A percentile compares a stretch with the other conserved stretches of the same genome.
phyloP scores from a whole-genome alignment of 2,888 invertebrate species.

The Standfussiana lucernea region DNA sequence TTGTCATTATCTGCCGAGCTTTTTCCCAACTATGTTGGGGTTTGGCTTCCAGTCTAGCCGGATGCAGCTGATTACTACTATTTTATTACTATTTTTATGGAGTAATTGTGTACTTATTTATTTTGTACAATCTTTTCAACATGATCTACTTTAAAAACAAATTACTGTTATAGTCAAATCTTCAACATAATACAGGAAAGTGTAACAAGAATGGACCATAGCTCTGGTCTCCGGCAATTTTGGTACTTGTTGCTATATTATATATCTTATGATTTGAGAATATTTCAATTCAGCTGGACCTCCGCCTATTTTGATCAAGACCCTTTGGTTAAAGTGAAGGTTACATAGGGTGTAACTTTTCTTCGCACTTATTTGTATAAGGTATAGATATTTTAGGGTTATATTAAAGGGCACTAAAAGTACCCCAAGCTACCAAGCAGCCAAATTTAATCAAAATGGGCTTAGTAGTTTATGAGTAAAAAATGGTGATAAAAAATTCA shows the following conservation, averaged over 20 bases:
- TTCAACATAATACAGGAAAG: background rate
- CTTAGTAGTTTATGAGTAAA: background rate
- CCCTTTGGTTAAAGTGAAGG: background rate
- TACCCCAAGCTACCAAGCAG: background rate
- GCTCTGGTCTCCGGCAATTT: background rate
- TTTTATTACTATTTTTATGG: too few species aligned
- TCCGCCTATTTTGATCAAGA: background rate
- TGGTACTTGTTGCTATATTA: background rate
- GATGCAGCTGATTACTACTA: too few species aligned
- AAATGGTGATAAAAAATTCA: background rate
- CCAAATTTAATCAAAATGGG: background rate
- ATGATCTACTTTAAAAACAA: background rate
- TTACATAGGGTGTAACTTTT: background rate
- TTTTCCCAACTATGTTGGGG: background rate
- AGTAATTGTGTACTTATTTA: too few species aligned
- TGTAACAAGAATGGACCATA: background rate
- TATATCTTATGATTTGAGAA: background rate
- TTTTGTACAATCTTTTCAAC: background rate
- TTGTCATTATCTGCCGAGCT: background rate
- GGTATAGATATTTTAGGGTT: background rate
- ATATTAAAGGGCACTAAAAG: slow-evolving; percentile 3
- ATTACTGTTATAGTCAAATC: background rate
- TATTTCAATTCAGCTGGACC: background rate
- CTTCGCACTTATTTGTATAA: background rate
- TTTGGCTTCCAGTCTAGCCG: background rate